A percentile compares a stretch with the other conserved stretches of the same genome.
These are phyloP conservation scores for Gorsachius goisagi DNA, from an alignment of 2,113 vertebrate genomes.

Conservation along the genomic window DNA sequence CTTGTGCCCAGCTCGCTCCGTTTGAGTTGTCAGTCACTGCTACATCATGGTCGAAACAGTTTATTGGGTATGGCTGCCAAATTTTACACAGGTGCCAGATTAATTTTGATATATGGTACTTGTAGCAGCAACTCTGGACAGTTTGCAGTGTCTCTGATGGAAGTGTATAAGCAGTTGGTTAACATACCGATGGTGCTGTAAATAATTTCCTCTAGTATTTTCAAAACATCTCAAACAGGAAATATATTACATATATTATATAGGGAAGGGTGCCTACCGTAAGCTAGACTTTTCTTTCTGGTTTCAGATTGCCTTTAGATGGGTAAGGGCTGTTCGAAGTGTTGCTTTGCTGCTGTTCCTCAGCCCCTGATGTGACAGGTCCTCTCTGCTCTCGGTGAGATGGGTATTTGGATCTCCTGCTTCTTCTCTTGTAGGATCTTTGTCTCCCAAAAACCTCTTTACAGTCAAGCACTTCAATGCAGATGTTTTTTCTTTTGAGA, in stretches of 20 bases:
- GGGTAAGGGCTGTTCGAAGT: neutral
- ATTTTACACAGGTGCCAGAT: slow-evolving; percentile 69
- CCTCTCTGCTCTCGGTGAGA: neutral
- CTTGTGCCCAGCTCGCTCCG: neutral
- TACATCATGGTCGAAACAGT: slow-evolving; percentile 15
- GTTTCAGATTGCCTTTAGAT: neutral
- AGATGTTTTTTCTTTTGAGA: neutral
- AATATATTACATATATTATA: neutral
- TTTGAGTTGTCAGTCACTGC: slow-evolving; percentile 59
- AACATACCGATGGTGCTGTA: neutral
- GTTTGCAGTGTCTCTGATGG: slow-evolving; percentile 32
- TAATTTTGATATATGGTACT: slow-evolving; percentile 65
- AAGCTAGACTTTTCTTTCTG: neutral
- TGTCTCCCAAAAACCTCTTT: neutral
- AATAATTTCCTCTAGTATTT: slow-evolving; percentile 29
- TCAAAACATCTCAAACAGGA: neutral
- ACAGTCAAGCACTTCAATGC: neutral
- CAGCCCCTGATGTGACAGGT: neutral
- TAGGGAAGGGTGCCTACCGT: neutral
- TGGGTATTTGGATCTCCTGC: neutral
- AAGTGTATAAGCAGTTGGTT: slow-evolving; percentile 31
- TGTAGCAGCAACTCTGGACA: slow-evolving; percentile 25
- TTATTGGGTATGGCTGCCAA: slow-evolving; percentile 72
- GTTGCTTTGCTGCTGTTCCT: neutral
- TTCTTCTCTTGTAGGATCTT: neutral